A percentile compares a stretch with the other conserved stretches of the same genome.
These are phyloP conservation scores for Anticlea derivata DNA, from an alignment of 2,888 invertebrate genomes.

Conservation along the genomic window DNA sequence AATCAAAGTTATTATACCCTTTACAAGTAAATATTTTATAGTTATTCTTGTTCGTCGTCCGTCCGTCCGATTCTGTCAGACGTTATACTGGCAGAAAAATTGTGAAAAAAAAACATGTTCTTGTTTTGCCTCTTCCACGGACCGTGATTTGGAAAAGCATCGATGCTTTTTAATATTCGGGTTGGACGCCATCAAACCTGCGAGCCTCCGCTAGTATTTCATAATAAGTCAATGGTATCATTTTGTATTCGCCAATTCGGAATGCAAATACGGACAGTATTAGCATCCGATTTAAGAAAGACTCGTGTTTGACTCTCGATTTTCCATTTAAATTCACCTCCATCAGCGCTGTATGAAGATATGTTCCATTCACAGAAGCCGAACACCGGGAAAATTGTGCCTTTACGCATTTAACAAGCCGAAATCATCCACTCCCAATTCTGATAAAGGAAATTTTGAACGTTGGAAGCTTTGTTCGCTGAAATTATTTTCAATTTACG, in stretches of 20 bases:
- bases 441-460: slow-evolving; percentile 39
- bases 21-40: too few species aligned
- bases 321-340: slow-evolving; percentile 55
- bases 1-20: too few species aligned
- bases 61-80: too few species aligned
- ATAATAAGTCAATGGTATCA: too few species aligned
- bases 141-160: too few species aligned
- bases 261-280: slow-evolving; percentile 35
- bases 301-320: slow-evolving; percentile 51
- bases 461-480: slow-evolving; percentile 38
- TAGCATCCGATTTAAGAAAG: slow-evolving; percentile 46
- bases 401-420: slow-evolving; percentile 46
- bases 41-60: too few species aligned
- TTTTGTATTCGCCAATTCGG: background rate
- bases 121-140: too few species aligned
- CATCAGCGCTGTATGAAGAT: slow-evolving; percentile 45
- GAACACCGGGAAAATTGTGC: slow-evolving; percentile 44
- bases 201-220: too few species aligned
- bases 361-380: slow-evolving; percentile 46
- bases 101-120: too few species aligned
- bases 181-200: too few species aligned
- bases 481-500: slow-evolving; percentile 43
- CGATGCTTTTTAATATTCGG: too few species aligned
- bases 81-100: too few species aligned
- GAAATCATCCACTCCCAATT: slow-evolving; percentile 43